Evolutionary conservation across 1,140 invertebrate species (phyloP).

Genomic region (Bradysia coprophila): DNA sequence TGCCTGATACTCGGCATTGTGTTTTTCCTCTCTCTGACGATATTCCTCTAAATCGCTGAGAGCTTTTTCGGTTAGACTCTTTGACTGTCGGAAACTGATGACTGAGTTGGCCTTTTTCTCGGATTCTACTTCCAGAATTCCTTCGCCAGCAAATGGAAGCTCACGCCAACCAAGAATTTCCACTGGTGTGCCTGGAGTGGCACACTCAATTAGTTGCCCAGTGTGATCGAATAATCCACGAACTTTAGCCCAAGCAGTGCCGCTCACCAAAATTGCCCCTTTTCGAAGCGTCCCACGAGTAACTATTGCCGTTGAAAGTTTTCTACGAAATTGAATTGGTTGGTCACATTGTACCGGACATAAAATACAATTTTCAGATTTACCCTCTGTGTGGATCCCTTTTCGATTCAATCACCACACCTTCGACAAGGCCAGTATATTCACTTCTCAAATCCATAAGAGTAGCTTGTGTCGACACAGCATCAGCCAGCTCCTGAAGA

Average conservation of each 20-base stretch:
- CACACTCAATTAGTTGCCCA: conserved; percentile 43
- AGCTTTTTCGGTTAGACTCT: conserved; percentile 38
- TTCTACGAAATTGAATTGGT: conserved; percentile 45
- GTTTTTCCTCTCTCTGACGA: conserved; percentile 41
- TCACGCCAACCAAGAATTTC: conserved; percentile 80
- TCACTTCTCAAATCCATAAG: conserved; percentile 71
- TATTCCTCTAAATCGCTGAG: conserved; percentile 38
- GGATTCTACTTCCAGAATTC: conserved; percentile 61
- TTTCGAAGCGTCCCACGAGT: conserved; percentile 76
- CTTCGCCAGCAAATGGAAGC: conserved; percentile 72
- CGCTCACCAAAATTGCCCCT: conserved; percentile 68
- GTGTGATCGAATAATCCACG: conserved; percentile 68
- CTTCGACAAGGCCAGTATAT: conserved; percentile 70
- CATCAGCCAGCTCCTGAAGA: conserved; percentile 63
- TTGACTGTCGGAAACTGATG: conserved; percentile 37
- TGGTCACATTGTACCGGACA: background rate
- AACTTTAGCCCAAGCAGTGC: conserved; percentile 66
- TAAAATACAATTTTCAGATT: conserved; percentile 6
- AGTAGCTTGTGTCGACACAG: conserved; percentile 73
- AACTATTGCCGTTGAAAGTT: conserved; percentile 73
- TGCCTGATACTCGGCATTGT: conserved; percentile 50
- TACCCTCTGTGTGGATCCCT: conserved; percentile 51
- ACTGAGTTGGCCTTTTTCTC: conserved; percentile 56
- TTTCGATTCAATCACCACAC: conserved; percentile 73
- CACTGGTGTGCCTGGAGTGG: conserved; percentile 60